Base-by-base conservation (phyloP, 2,888 invertebrate species). In the Melanotus villosus region DNA sequence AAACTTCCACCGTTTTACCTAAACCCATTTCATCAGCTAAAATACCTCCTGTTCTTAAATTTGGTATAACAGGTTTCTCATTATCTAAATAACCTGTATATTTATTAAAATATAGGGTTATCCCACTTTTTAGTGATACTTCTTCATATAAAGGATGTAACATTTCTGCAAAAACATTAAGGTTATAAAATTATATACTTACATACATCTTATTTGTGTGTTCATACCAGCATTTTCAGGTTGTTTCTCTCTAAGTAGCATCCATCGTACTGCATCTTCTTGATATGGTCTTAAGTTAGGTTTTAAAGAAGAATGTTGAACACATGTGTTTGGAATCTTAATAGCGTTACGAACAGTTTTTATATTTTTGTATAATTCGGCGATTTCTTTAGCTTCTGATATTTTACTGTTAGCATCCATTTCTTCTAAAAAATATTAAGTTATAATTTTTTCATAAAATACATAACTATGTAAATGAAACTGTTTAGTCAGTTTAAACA, bases 21-120 rank as follows among this genome's bases (percentile, higher is more conserved):
- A 94, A 84, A 0, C 94, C 93, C 93, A 93, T 93, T 84, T 93
- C 93, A 82, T 94, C 93, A 1, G 92, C 93, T 50, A 94, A 84
- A 71, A 94, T 92, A 0, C 93, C 93, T 10, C 93, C 92, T 1
- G 86, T 88, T 5, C 87, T 85, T 14, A 85, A 66, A 14, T 81
- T 83, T 7, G 76, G 73, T 1, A 81, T 73, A 1, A 80, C 38
- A 0, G 88, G 88, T 60, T 81, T 81, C 32, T 80, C 77, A 36
- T 74, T 71, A 7, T 84, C 80, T 30, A 88, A 72, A 70, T 83
- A 81, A 14, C 88, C 88, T 5, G 83, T 83, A 76, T 84, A 84
- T 78, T 83, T 85, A 78, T 89, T 79, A 56, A 79, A 82, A 75
- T 81, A 85, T 19, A 85, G 67, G 43, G 74, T 75, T 12, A 70